phyloP scores from a whole-genome alignment of 2,888 invertebrate species.

The Lagria hirta region DNA sequence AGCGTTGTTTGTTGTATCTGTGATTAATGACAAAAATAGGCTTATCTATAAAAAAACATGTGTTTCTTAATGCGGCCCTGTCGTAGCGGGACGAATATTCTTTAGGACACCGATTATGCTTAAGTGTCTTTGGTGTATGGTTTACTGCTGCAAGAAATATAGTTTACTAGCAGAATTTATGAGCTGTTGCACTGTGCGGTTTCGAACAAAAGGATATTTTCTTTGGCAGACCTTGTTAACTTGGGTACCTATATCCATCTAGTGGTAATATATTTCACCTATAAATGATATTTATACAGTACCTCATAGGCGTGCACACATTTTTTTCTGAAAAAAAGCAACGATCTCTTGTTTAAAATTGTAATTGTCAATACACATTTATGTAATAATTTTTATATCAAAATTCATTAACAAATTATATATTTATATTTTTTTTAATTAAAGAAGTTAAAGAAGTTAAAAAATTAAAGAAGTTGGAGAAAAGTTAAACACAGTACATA shows the following conservation, averaged over 20 bases:
- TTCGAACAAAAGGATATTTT: conserved; percentile 52
- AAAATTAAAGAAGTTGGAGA: no score
- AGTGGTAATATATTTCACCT: conserved; percentile 51
- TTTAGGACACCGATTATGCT: conserved; percentile 53
- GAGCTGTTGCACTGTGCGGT: conserved; percentile 53
- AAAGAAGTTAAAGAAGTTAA: no score
- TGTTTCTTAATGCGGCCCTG: conserved; percentile 39
- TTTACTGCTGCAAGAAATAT: conserved; percentile 44
- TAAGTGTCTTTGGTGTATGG: conserved; percentile 52
- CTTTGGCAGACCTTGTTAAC: conserved; percentile 54
- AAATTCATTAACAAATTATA: no score
- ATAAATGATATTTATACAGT: conserved; percentile 44
- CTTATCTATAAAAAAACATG: conserved; percentile 2
- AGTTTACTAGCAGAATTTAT: conserved; percentile 50
- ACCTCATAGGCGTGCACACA: no score
- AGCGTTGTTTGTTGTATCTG: conserved; percentile 1
- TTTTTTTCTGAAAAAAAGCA: no score
- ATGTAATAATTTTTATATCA: no score
- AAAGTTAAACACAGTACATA: no score
- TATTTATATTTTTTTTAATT: no score
- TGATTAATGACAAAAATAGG: conserved; percentile 8
- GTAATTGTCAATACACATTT: no score
- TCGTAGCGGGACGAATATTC: conserved; percentile 47
- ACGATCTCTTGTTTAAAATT: no score
- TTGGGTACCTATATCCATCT: conserved; percentile 50